Conservation (phyloP, 2,113 vertebrate genomes). For the Leucopsar rothschildi region DNA sequence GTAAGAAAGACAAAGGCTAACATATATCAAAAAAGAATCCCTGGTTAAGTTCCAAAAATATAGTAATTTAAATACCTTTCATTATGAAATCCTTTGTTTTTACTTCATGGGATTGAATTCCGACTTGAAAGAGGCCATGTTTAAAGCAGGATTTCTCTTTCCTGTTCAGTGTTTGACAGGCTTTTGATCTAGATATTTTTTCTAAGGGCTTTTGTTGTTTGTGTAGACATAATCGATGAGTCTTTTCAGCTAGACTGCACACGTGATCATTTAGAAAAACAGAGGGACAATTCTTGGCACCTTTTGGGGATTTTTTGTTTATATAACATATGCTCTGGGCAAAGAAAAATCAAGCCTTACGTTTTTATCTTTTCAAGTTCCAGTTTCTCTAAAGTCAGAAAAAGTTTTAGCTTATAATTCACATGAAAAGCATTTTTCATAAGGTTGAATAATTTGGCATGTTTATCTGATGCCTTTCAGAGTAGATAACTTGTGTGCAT, state of each 20-base stretch:
- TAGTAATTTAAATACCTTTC: slow-evolving; percentile 65
- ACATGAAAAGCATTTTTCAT: slow-evolving; percentile 56
- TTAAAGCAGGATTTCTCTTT: slow-evolving; percentile 71
- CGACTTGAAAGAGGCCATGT: slow-evolving; percentile 70
- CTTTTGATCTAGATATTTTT: slow-evolving; percentile 73
- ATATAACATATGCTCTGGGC: slow-evolving; percentile 60
- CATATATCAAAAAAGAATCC: slow-evolving; percentile 1
- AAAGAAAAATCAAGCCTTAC: slow-evolving; percentile 59
- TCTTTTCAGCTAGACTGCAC: slow-evolving; percentile 67
- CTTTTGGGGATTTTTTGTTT: slow-evolving; percentile 59
- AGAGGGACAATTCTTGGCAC: slow-evolving; percentile 63
- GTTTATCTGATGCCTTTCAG: slow-evolving; percentile 45
- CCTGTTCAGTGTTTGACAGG: slow-evolving; percentile 65
- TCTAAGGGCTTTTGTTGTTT: slow-evolving; percentile 69
- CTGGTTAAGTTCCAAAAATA: slow-evolving; percentile 59
- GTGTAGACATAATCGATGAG: slow-evolving; percentile 71
- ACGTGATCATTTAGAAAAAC: slow-evolving; percentile 65
- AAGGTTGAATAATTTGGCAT: slow-evolving; percentile 32
- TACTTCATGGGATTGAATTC: slow-evolving; percentile 64
- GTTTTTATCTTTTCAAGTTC: slow-evolving; percentile 59
- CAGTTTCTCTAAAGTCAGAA: slow-evolving; percentile 54
- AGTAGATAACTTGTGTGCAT: slow-evolving; percentile 37
- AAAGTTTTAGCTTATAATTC: slow-evolving; percentile 43
- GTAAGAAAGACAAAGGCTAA: slow-evolving; percentile 22
- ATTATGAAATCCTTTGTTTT: slow-evolving; percentile 70